These are phyloP conservation scores for Mesochorus sp. DNA, from an alignment of 2,888 invertebrate species.

Conservation along the genomic window DNA sequence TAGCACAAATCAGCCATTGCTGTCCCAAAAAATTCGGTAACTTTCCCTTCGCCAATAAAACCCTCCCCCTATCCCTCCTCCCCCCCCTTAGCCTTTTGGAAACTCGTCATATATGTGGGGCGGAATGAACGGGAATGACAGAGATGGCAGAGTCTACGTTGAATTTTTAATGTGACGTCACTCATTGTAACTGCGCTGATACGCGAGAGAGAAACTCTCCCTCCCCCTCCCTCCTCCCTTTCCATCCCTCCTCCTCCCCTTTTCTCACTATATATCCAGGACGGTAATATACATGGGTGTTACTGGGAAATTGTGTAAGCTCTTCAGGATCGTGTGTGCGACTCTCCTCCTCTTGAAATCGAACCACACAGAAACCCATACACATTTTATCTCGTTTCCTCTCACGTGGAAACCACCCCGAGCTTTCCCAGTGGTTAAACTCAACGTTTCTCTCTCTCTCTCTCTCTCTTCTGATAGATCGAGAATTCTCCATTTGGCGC, in stretches of 20 bases:
- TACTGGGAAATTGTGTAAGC: not conserved
- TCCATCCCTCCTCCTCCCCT: not conserved
- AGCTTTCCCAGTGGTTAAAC: not conserved
- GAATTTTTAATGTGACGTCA: conserved; percentile 74
- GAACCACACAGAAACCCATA: not conserved
- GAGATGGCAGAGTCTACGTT: conserved; percentile 51
- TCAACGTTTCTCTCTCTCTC: not conserved
- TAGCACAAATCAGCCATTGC: too few species aligned
- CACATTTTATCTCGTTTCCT: not conserved
- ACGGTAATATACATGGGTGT: conserved; percentile 6
- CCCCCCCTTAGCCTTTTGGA: too few species aligned
- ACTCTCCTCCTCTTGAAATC: not conserved
- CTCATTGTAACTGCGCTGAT: conserved; percentile 75
- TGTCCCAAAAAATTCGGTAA: conserved; percentile 6
- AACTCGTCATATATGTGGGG: conserved; percentile 4
- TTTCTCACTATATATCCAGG: not conserved
- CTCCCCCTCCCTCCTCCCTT: not conserved
- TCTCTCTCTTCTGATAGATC: conserved; percentile 39
- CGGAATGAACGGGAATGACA: conserved; percentile 28
- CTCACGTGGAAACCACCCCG: not conserved
- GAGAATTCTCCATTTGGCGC: conserved; percentile 65
- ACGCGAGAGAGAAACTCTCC: conserved; percentile 63
- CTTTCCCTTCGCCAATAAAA: conserved; percentile 24
- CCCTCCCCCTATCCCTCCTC: conserved; percentile 13
- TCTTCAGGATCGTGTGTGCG: not conserved